Evolutionary conservation across 2,888 invertebrate genomes (phyloP).

Genomic region (Leptinotarsa juncta): DNA sequence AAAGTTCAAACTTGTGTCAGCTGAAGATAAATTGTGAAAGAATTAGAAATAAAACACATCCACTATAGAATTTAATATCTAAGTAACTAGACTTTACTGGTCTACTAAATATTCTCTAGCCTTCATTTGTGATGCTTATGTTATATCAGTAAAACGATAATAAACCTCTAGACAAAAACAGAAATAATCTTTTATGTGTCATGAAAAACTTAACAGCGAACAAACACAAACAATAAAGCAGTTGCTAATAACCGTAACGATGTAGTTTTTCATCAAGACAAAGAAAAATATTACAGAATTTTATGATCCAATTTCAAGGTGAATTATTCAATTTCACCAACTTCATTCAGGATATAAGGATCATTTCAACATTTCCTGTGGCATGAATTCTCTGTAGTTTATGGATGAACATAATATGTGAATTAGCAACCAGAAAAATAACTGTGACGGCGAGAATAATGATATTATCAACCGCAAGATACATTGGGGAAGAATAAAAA

Average conservation of each 20-base stretch:
- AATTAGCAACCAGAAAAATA: not conserved
- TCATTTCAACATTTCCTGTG: conserved; percentile 22
- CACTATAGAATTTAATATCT: too few species aligned
- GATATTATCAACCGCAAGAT: not conserved
- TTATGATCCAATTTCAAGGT: conserved; percentile 25
- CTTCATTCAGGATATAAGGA: conserved; percentile 19
- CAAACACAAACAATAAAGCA: conserved; percentile 3
- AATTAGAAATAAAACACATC: too few species aligned
- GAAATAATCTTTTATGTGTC: not conserved
- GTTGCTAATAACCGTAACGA: not conserved
- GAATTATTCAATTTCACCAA: conserved; percentile 16
- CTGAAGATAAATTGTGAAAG: too few species aligned
- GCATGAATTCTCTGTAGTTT: not conserved
- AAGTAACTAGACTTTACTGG: too few species aligned
- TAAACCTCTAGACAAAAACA: not conserved
- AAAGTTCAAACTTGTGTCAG: too few species aligned
- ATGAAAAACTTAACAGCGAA: conserved; percentile 8
- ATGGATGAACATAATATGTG: not conserved
- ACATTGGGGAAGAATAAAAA: not conserved
- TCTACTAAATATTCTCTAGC: too few species aligned
- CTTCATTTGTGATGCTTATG: too few species aligned
- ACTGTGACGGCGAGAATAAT: not conserved
- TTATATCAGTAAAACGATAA: not conserved
- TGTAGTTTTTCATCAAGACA: conserved; percentile 16
- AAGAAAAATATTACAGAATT: conserved; percentile 13